Evolutionary conservation across 2,888 invertebrate species (phyloP), one percentile per base, ranked within the genome.

Genomic region (Philopedon plagiatum): DNA sequence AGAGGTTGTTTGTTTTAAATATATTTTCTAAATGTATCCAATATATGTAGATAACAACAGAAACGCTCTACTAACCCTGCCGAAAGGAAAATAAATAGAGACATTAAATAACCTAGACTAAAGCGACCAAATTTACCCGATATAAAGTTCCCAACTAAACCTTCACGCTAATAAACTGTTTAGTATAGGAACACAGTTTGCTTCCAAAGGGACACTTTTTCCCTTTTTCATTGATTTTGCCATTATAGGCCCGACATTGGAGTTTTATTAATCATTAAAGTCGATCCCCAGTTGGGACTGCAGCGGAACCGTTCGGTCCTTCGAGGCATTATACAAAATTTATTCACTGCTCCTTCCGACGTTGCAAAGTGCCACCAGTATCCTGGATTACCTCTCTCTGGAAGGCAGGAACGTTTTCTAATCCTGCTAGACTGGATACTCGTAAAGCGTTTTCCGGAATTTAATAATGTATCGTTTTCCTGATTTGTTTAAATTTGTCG

Each of bases 241-340:
- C 71, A 71, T 71, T 71, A 71, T 65, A 71, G 65, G 60, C 61
- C 57, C 54, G 57, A 46, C 69, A 69, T 41, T 32, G 69, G 41
- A 46, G 54, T 67, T 72, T 72, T 72, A 72, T 62, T 67, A 72
- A 72, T 72, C 72, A 72, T 72, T 72, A 66, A 61, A 34, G 56
- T 39, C 26, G 56, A 37, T 60, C 62, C 62, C 61, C 37, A 23
- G 37, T 26, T 26, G 51, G 51, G 54, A 54, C 41, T 54, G 65
- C 51, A 49, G 8, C 51, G 60, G 29, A 63, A 58, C 64, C 11
- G 34, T 49, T 70, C 56, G 57, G 56, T 58, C 65, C 65, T 60
- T 54, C 13, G 71, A n/a, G 57, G 37, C 66, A 57, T 71, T 66
- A 71, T 61, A 41, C 71, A 61, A 71, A 66, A 66, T 66, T 56